A percentile compares a stretch with the other conserved stretches of the same genome.
Conservation (phyloP, 2,888 invertebrate genomes). For the Drosophila rellima region DNA sequence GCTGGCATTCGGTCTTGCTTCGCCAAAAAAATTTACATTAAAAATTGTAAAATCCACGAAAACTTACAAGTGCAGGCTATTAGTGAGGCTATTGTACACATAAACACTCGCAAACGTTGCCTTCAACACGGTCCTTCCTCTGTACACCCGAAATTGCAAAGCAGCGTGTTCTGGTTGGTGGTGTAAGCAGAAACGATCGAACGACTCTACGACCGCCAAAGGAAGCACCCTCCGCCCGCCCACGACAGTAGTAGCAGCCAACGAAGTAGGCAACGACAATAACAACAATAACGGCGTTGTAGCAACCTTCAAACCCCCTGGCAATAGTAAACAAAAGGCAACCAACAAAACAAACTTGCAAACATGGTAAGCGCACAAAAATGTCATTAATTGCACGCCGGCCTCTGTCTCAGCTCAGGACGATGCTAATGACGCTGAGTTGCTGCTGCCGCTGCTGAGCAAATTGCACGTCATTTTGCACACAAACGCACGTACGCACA, state of each 20-base stretch:
- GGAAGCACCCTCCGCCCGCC: constrained; percentile 59
- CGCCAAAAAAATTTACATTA: constrained; percentile 62
- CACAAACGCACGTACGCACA: constrained; percentile 9
- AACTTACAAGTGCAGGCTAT: constrained; percentile 68
- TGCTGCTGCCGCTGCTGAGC: constrained; percentile 6
- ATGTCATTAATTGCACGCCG: constrained; percentile 31
- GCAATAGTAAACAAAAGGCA: constrained; percentile 53
- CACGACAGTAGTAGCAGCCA: constrained; percentile 50
- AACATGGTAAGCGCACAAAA: constrained; percentile 62
- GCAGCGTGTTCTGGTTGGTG: constrained; percentile 45
- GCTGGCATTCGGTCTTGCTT: constrained; percentile 61
- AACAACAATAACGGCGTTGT: constrained; percentile 49
- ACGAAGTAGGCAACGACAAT: constrained; percentile 48
- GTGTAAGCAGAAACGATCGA: constrained; percentile 67
- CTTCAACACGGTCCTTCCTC: constrained; percentile 19
- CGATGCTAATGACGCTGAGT: constrained; percentile 13
- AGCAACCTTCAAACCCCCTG: constrained; percentile 37
- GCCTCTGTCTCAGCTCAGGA: constrained; percentile 28
- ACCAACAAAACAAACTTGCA: constrained; percentile 40
- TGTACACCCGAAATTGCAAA: constrained; percentile 24
- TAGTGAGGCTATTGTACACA: constrained; percentile 49
- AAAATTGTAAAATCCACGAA: constrained; percentile 68
- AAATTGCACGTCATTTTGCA: constrained; percentile 35
- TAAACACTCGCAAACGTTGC: constrained; percentile 32
- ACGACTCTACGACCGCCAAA: constrained; percentile 65